Base-by-base conservation (phyloP, 2,888 invertebrate genomes). In the Nemapogon koenigi region DNA sequence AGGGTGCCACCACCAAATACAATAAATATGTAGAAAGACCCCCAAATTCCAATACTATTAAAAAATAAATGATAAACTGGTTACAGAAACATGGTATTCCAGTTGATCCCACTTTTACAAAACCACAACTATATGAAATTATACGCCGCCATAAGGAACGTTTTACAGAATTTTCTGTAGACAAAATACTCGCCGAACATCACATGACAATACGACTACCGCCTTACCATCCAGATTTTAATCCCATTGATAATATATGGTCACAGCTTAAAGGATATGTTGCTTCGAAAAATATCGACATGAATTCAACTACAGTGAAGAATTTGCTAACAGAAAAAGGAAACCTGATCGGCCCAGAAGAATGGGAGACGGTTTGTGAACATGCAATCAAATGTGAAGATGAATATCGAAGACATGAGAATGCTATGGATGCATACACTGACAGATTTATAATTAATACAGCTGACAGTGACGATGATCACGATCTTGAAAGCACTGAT, bases 1-100 rank as follows among this genome's bases (percentile, higher is more conserved):
- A 38, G 42, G 41, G 17, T 45, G 40, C 33, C 38, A 43, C 29
- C n/a, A n/a, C n/a, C n/a, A n/a, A n/a, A n/a, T n/a, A n/a, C n/a
- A 41, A 41, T 32, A 39, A 42, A 41, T 40, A 38, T 26, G n/a
- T n/a, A n/a, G n/a, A n/a, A n/a, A n/a, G n/a, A n/a, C n/a, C n/a
- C n/a, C 41, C 16, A 43, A 41, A n/a, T 36, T 39, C 36, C 6
- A 41, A 43, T 33, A 41, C 33, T 31, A 31, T 35, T 32, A 40
- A 41, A 41, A 38, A 18, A n/a, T 15, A 25, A 31, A 38, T 41
- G 37, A 37, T 41, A 22, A 26, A 31, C 18, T 41, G 33, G 37
- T 37, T 37, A 36, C 14, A 36, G 26, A 18, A 22, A 38, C 31
- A 38, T 11, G 15, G 32, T 15, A 38, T 38, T 22, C 38, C 38